phyloP scores from a whole-genome alignment of 1,140 invertebrate genomes.

The Delia radicum region DNA sequence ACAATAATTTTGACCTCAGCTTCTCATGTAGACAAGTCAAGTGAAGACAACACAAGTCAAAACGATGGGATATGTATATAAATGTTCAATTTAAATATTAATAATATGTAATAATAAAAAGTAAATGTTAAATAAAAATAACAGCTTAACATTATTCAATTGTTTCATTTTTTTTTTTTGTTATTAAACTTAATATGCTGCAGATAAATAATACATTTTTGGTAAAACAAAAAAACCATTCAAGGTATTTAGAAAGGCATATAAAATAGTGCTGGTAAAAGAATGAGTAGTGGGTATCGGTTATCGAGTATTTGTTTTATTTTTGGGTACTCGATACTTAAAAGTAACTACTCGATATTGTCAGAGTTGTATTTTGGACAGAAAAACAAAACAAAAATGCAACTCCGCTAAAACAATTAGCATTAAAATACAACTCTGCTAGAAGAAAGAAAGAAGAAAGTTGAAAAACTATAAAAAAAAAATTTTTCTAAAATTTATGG shows the following conservation, averaged over 20 bases:
- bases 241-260: slow-evolving; percentile 1
- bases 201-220: not conserved
- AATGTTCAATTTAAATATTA: not conserved
- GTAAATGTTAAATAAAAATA: not conserved
- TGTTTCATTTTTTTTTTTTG: not conserved
- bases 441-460: too few species aligned
- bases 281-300: too few species aligned
- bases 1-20: not conserved
- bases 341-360: too few species aligned
- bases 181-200: not conserved
- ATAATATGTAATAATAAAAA: not conserved
- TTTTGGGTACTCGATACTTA: too few species aligned
- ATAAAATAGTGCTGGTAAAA: too few species aligned
- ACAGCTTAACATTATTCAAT: not conserved
- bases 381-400: too few species aligned
- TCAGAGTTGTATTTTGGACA: too few species aligned
- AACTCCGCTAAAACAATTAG: too few species aligned
- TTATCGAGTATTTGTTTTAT: too few species aligned
- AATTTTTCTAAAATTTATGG: too few species aligned
- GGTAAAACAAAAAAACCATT: not conserved
- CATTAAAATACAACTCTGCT: too few species aligned
- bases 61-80: not conserved
- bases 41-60: not conserved
- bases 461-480: too few species aligned
- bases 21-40: not conserved